Conservation (phyloP, 2,888 invertebrate genomes). For the Malthinus seriepunctatus region DNA sequence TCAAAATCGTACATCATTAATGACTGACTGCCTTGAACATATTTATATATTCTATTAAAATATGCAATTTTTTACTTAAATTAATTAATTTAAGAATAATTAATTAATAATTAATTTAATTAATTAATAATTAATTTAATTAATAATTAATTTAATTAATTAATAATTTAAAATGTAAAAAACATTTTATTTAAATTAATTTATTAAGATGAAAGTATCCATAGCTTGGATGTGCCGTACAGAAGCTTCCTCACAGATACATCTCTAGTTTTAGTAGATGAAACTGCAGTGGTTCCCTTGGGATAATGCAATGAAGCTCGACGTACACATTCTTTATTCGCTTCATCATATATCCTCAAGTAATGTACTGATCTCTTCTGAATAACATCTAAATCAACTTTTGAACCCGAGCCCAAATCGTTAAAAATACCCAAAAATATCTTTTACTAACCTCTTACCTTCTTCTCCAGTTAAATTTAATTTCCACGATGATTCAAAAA, state of each 20-base stretch:
- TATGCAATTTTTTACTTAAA: too few species aligned
- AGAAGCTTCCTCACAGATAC: constrained; percentile 62
- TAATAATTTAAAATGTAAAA: too few species aligned
- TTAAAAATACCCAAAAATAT: constrained; percentile 98
- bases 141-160: too few species aligned
- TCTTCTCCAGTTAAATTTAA: constrained; percentile 83
- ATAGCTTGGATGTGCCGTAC: constrained; percentile 57
- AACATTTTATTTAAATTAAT: too few species aligned
- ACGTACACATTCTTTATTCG: constrained; percentile 75
- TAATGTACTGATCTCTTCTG: constrained; percentile 81
- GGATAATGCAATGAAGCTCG: constrained; percentile 77
- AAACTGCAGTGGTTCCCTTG: constrained; percentile 76
- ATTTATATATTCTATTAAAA: too few species aligned
- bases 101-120: too few species aligned
- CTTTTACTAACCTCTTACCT: constrained; percentile 85
- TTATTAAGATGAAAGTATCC: constrained; percentile 56
- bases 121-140: too few species aligned
- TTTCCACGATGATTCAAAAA: constrained; percentile 91
- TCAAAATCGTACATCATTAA: too few species aligned
- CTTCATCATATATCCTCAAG: constrained; percentile 84
- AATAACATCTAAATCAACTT: constrained; percentile 93
- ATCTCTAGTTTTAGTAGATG: constrained; percentile 62
- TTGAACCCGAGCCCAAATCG: constrained; percentile 95
- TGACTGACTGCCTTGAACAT: too few species aligned
- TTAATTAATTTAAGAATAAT: too few species aligned